Base-by-base conservation (phyloP, 2,113 vertebrate species). In the Alligator mississippiensis region DNA sequence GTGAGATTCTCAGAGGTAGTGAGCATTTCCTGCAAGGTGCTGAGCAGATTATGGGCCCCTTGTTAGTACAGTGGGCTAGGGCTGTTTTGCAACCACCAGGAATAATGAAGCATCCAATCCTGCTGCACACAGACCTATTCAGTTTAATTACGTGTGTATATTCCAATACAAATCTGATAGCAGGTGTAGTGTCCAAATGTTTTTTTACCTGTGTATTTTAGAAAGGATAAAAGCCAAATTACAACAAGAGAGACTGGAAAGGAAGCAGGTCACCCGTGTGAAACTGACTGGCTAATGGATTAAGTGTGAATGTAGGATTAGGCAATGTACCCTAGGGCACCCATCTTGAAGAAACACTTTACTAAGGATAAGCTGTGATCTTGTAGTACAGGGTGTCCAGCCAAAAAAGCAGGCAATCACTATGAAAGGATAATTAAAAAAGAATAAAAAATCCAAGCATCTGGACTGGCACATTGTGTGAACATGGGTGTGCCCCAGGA, bases 31-130 rank as follows among this genome's bases (percentile, higher is more conserved):
- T 92, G 80, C 38, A 77, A 91, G 72, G 17, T 89, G 77, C 78
- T 90, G 89, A 68, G 85, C 28, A 75, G 60, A 82, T 81, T 54
- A n/a, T 55, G 80, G 84, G 77, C 87, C 85, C 87, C 82, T 82
- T 88, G 74, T 59, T 12, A 1, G 19, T 72, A 80, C 59, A 4
- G n/a, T 89, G 61, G 75, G 3, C 34, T 5, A 28, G 81, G 82
- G 38, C 57, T 84, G 28, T 24, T 93, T 90, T 85, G 47, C 80
- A 79, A 83, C 57, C 18, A 22, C 92, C 87, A 24, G 85, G 15
- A 19, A 55, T 88, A 83, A 17, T 19, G 13, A 78, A 87, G 28
- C 28, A 18, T 90, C 80, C 38, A 25, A 60, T 92, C 77, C 59
- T 84, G 10, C 54, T 80, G 9, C 5, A 2, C 59, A 11, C 17